Base-by-base conservation (phyloP, 1,140 invertebrate genomes). In the Temnothorax curvispinosus region DNA sequence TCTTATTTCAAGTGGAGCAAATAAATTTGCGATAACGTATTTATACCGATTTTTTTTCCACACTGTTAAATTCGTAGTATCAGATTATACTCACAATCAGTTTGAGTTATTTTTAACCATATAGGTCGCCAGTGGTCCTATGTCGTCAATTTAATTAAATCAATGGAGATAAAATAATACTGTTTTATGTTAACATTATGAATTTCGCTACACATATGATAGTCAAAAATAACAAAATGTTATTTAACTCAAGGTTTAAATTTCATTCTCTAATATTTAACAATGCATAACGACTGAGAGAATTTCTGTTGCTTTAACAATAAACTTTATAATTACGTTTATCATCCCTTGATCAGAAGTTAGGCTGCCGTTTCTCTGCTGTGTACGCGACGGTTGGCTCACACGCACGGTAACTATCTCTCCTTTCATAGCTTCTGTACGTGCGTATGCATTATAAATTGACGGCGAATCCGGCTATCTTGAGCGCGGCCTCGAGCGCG, bases 401-500 rank as follows among this genome's bases (percentile, higher is more conserved):
- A 76, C 38, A 89, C 71, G 62, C 54, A 67, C 64, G 50, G 74
- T 47, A 27, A 60, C 75, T 56, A 54, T 86, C 64, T 62, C 38
- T 35, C 38, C 74, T 87, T 89, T 87, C 76, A 81, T 77, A 58
- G 84, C 32, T 38, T 18, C 32, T 64, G 27, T 27, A 77, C 71
- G 76, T 77, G 87, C 44, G 44, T 77, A 52, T 60, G 88, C 77
- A 89, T 75, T 89, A 87, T 89, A 60, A 44, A 76, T 58, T 56
- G 76, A 82, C 69, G 54, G 54, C 56, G 71, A 85, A 84, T 84
- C 72, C 71, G 58, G 56, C 41, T 41, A 69, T 50, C 21, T 47
- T 21, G n/a, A 50, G 41, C 41, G 18, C 5, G 65, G 32, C 32
- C 8, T 27, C 60, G 60, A 62, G 54, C 54, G 54, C 56, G 56